A percentile compares a stretch with the other conserved stretches of the same genome.
Conservation (phyloP, 2,888 invertebrate species). For the Caradrina clavipalpis region DNA sequence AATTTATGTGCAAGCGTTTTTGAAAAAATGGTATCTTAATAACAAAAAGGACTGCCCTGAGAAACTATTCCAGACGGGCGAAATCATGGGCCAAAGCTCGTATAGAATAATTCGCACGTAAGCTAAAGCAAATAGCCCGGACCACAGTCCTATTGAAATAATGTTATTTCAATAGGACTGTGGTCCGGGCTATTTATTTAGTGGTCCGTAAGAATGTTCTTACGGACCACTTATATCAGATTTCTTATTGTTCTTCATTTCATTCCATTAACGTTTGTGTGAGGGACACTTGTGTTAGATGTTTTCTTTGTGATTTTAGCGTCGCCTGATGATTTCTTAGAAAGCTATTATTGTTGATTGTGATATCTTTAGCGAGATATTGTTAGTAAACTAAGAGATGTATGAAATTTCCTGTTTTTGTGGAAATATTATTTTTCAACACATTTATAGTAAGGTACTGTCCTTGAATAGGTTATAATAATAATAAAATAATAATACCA, state of each 20-base stretch:
- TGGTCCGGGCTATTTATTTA: no score
- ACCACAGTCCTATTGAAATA: conserved; percentile 80
- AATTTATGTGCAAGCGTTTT: no score
- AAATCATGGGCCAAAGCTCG: no score
- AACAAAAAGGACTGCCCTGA: no score
- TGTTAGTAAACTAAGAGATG: neutral
- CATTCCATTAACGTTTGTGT: conserved; percentile 85
- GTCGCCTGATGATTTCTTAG: conserved; percentile 42
- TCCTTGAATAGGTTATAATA: no score
- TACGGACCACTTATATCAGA: conserved; percentile 86
- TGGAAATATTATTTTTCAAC: neutral
- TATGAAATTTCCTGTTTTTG: conserved; percentile 1
- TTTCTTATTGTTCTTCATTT: conserved; percentile 87
- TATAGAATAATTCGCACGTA: conserved; percentile 78
- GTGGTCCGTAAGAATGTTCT: no score
- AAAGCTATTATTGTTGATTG: conserved; percentile 38
- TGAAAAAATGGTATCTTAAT: no score
- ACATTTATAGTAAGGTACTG: no score
- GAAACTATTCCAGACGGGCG: no score
- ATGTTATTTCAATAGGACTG: no score
- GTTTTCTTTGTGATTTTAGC: conserved; percentile 70
- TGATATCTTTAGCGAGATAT: conserved; percentile 25
- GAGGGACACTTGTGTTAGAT: conserved; percentile 73
- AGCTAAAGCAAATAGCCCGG: conserved; percentile 78
- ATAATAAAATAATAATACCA: no score